A percentile compares a stretch with the other conserved stretches of the same genome.
Evolutionary conservation across 2,797 vertebrate genomes (phyloP).

Genomic region (Halcyon smyrnensis): DNA sequence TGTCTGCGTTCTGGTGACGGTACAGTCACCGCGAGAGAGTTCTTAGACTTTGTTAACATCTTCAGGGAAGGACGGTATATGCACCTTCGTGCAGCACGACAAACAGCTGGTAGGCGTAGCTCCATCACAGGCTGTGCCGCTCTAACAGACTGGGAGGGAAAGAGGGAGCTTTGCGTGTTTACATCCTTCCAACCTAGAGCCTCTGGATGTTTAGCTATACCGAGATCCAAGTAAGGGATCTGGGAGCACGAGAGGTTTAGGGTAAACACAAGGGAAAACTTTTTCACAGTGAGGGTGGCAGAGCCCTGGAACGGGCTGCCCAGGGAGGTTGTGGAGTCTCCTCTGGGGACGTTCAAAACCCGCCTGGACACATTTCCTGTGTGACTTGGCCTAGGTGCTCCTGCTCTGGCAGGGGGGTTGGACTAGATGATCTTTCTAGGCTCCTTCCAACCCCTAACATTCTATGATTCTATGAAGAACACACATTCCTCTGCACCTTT

Average conservation of each 20-base stretch:
- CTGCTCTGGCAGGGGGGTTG: no score
- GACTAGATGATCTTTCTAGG: no score
- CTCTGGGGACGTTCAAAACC: no score
- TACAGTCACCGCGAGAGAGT: accelerated
- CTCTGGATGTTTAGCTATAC: not conserved
- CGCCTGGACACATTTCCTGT: no score
- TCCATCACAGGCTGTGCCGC: accelerated
- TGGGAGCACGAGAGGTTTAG: no score
- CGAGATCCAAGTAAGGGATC: no score
- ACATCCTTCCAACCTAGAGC: accelerated
- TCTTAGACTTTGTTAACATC: accelerated
- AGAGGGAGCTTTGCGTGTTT: not conserved
- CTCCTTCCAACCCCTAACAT: no score
- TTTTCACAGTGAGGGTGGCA: no score
- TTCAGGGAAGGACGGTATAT: accelerated
- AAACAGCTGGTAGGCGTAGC: accelerated
- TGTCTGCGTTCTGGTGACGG: accelerated
- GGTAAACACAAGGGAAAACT: no score
- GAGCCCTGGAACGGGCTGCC: no score
- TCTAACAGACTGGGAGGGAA: not conserved
- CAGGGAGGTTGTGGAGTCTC: no score
- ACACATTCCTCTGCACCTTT: not conserved
- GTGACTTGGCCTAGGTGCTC: no score
- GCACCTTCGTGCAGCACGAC: accelerated
- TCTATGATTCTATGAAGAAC: not conserved